Conservation (phyloP, 2,113 vertebrate genomes). For the Amphilophus citrinellus region DNA sequence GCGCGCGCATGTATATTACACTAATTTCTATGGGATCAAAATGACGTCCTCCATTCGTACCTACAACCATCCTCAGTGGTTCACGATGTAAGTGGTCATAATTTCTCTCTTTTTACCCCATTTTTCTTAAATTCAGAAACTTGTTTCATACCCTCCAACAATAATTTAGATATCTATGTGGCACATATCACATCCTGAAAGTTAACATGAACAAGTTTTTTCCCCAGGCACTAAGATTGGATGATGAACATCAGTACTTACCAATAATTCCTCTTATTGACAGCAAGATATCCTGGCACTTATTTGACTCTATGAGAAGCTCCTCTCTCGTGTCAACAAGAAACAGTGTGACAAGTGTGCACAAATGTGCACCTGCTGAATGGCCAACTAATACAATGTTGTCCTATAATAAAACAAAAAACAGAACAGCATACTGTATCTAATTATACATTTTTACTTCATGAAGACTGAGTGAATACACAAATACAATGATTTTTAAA, state of each 20-base stretch:
- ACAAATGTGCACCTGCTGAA: slow-evolving; percentile 82
- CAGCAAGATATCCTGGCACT: slow-evolving; percentile 55
- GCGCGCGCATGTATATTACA: no score
- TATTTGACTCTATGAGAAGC: slow-evolving; percentile 69
- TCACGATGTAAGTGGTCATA: no score
- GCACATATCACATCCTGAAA: neutral
- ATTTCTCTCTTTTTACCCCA: no score
- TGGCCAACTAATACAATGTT: slow-evolving; percentile 80
- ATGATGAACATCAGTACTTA: slow-evolving; percentile 30
- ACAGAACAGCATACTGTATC: neutral
- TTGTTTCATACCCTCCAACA: neutral
- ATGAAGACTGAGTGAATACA: no score
- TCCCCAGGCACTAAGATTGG: neutral
- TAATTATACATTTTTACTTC: neutral
- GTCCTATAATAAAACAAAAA: slow-evolving; percentile 55
- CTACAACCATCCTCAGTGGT: no score
- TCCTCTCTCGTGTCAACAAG: slow-evolving; percentile 72
- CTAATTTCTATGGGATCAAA: no score
- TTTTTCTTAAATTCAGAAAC: no score
- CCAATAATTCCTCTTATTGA: slow-evolving; percentile 78
- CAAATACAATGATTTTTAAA: no score
- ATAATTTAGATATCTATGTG: neutral
- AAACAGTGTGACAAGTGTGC: slow-evolving; percentile 75
- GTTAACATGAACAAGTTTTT: neutral
- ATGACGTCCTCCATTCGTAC: no score